Conservation (phyloP, 2,113 vertebrate genomes). For the Lamprotornis superbus region DNA sequence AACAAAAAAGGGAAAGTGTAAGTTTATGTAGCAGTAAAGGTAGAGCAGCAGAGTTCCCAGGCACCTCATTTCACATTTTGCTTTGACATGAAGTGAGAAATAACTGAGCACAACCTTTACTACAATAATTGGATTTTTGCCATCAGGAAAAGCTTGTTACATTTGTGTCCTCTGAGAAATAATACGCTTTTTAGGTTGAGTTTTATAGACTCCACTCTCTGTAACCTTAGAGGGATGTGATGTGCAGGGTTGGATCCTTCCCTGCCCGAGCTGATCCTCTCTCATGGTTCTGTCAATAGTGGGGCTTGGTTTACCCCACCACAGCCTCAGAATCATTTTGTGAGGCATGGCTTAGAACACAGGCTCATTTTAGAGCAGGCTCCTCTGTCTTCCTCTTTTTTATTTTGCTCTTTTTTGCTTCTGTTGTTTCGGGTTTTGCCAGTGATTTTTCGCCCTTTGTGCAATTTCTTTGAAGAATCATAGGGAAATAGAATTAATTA, state of each 20-base stretch:
- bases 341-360: background rate
- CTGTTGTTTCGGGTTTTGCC: background rate
- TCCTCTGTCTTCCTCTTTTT: background rate
- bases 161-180: slow-evolving; percentile 65
- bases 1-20: background rate
- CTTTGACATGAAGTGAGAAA: slow-evolving; percentile 51
- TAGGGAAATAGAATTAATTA: background rate
- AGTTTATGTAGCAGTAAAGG: background rate
- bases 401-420: background rate
- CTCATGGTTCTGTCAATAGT: background rate
- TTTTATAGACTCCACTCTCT: slow-evolving; percentile 63
- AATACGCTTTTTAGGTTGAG: slow-evolving; percentile 49
- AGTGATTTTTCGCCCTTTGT: background rate
- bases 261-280: background rate
- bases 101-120: slow-evolving; percentile 59
- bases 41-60: slow-evolving; percentile 4
- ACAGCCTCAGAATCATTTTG: background rate
- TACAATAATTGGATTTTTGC: slow-evolving; percentile 68
- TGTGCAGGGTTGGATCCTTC: background rate
- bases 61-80: slow-evolving; percentile 48
- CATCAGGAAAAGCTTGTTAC: slow-evolving; percentile 60
- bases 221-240: slow-evolving; percentile 39
- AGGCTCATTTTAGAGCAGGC: slow-evolving; percentile 19
- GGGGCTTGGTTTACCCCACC: background rate
- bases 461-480: background rate